These are phyloP conservation scores for Protodeltote pygarga DNA, from an alignment of 2,888 invertebrate genomes.

Conservation along the genomic window DNA sequence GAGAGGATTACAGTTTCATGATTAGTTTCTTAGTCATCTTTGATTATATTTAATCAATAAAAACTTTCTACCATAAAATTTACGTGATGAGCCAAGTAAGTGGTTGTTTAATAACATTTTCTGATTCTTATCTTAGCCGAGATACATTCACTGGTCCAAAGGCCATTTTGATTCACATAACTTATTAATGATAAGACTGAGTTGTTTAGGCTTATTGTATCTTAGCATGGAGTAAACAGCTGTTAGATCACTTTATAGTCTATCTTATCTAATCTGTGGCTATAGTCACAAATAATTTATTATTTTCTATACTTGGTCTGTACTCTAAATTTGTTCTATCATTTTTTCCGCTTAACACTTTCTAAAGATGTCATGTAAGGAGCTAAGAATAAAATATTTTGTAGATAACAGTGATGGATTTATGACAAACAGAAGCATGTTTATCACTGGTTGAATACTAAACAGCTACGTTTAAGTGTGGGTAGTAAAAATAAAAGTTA, in stretches of 20 bases:
- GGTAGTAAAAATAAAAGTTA: conserved; percentile 34
- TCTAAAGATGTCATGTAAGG: conserved; percentile 15
- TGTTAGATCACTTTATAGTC: conserved; percentile 3
- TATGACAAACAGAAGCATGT: conserved; percentile 21
- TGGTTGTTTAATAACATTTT: not conserved
- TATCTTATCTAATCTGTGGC: too few species aligned
- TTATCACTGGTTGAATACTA: conserved; percentile 33
- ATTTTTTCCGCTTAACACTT: conserved; percentile 4
- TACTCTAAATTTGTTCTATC: not conserved
- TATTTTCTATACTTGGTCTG: too few species aligned
- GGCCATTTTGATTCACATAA: too few species aligned
- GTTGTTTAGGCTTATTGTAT: not conserved
- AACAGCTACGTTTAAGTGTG: conserved; percentile 17
- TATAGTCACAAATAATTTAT: too few species aligned
- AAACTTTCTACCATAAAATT: conserved; percentile 5
- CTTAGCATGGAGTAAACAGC: not conserved
- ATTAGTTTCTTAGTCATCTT: not conserved
- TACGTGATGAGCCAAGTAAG: not conserved
- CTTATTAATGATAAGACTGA: too few species aligned
- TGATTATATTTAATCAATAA: conserved; percentile 4
- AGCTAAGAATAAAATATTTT: conserved; percentile 3
- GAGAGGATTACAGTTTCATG: conserved; percentile 1
- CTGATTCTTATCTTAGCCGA: too few species aligned
- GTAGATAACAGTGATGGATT: conserved; percentile 15
- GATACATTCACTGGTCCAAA: too few species aligned